Conservation (phyloP, 2,888 invertebrate species). For the Pristionchus arcanus region DNA sequence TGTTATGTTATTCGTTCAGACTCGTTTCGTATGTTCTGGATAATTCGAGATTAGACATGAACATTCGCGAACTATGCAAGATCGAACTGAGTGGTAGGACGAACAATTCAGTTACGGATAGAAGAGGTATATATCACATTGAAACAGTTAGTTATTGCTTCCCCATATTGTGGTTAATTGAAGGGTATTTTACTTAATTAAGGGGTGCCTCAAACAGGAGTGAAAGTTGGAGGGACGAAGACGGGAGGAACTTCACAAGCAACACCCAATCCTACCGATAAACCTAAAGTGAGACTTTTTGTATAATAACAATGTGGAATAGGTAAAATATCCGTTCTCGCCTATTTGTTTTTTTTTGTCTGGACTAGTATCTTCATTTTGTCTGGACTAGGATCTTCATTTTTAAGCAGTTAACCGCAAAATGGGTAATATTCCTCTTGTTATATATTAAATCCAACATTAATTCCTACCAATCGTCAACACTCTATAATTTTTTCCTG, state of each 20-base stretch:
- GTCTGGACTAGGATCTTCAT: no score
- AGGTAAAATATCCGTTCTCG: background rate
- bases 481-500: no score
- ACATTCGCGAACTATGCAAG: conserved; percentile 38
- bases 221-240: background rate
- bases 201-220: background rate
- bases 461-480: no score
- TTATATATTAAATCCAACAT: no score
- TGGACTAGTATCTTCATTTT: no score
- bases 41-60: conserved; percentile 33
- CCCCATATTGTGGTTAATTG: no score
- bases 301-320: no score
- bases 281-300: background rate
- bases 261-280: background rate
- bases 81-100: conserved; percentile 17
- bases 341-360: no score
- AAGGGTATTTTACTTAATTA: background rate
- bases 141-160: background rate
- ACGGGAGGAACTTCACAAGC: background rate
- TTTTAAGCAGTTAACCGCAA: no score
- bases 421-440: no score
- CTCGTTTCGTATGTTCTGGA: conserved; percentile 13
- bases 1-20: background rate
- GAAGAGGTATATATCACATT: background rate
- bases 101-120: background rate